Evolutionary conservation across 2,888 invertebrate genomes (phyloP), one percentile per base, ranked within the genome.

Genomic region (Eudemis profundana): DNA sequence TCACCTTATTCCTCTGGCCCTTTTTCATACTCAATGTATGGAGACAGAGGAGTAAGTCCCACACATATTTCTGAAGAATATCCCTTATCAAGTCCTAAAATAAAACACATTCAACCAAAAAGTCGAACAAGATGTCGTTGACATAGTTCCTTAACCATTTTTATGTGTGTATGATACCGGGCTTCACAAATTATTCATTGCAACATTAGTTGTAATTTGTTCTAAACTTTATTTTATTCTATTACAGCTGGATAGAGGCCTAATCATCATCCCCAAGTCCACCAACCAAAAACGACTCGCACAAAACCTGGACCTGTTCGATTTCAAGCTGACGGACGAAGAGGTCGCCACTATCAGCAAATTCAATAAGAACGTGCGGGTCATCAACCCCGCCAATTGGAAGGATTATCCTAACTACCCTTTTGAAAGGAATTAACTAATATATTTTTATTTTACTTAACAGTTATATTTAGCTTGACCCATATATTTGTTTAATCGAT

Each of bases 191-290:
- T 72, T 72, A 1, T 60, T 40, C 66, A 69, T 69, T 1, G 17
- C 51, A 19, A 68, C 68, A 14, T 12, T 21, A 1, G 7, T 29
- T n/a, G 29, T 15, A 15, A 7, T 54, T 12, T 40, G 19, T 14
- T 40, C 3, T 27, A 59, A 15, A 19, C 10, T n/a, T 5, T 19
- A 8, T 19, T 51, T 46, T 47, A 14, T 12, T 47, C 3, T 23
- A n/a, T 49, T 15, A 17, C 80, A 94, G 94, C 76, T 94, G 15
- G 93, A 94, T 51, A 81, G 93, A 62, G 94, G 93, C 0, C 81
- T 93, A 0, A 85, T 94, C n/a, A 94, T 94, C 0, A 94, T 95
- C 14, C 95, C 95, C 0, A 95, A 95, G 75, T 95, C 95, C 0
- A 88, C 93, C 0, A 94, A 94, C 73, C 86, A 91, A 68, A 83